phyloP scores from a whole-genome alignment of 2,113 vertebrate genomes.

The Calonectris borealis region DNA sequence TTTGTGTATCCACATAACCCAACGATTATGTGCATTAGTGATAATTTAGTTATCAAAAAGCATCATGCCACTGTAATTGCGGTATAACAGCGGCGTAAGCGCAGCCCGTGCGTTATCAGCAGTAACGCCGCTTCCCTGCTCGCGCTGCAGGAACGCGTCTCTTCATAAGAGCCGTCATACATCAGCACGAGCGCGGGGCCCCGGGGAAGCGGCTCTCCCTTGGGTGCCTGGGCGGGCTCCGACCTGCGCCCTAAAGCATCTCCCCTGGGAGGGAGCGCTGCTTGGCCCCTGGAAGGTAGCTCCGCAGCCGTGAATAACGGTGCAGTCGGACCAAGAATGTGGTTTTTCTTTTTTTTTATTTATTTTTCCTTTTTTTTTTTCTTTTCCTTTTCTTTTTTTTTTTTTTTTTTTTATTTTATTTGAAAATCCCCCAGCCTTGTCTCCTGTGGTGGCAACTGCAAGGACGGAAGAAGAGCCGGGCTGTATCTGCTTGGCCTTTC shows the following conservation, averaged over 20 bases:
- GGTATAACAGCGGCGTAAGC: not conserved
- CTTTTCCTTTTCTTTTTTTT: no score
- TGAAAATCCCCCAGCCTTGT: not conserved
- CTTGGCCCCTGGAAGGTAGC: not conserved
- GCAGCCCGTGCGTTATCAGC: not conserved
- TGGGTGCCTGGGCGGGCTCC: not conserved
- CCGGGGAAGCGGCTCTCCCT: accelerated
- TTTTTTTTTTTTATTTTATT: not conserved
- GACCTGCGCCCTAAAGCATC: not conserved
- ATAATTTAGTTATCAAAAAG: constrained; percentile 54
- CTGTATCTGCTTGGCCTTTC: not conserved
- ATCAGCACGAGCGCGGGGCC: accelerated
- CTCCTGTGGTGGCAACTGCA: not conserved
- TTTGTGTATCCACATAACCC: constrained; percentile 38
- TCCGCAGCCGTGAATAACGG: accelerated
- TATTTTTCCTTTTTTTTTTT: not conserved
- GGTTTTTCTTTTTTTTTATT: not conserved
- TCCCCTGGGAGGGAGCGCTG: accelerated
- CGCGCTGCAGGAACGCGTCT: accelerated
- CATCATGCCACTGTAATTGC: constrained; percentile 6
- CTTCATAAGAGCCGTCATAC: accelerated
- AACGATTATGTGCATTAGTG: constrained; percentile 32
- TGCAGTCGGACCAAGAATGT: not conserved
- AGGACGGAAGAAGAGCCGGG: not conserved
- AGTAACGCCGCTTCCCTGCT: not conserved